Evolutionary conservation across 2,797 vertebrate genomes (phyloP), one percentile per base, ranked within the genome.

Genomic region (Hypotaenidia okinawae): DNA sequence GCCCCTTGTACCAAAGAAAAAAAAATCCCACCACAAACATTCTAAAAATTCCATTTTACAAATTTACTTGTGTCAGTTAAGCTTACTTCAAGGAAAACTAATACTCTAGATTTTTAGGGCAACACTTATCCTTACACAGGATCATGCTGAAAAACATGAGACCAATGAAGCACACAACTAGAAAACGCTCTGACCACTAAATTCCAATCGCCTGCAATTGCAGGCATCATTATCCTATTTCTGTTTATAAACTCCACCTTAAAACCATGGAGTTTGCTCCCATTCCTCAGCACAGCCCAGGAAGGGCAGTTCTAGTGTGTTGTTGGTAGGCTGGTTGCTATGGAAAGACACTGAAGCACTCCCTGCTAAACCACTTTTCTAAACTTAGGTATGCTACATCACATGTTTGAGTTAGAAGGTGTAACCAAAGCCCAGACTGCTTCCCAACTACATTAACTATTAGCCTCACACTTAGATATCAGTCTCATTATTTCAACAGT

Each of bases 201-300:
- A 74, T 89, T 94, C 52, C 78, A 90, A 70, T 28, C 18, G n/a
- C 24, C 57, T 37, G 49, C 51, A 86, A 91, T 2, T 76, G 70
- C 47, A 76, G 67, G 47, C 47, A 39, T 84, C 64, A 30, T 81
- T 90, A 79, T 67, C 10, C 88, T 91, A 79, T 69, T 95, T 84
- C 51, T 93, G 74, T 82, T 90, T 84, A 89, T 70, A 61, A 90
- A 77, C 84, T 90, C 92, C 90, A 97, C 90, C 93, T 93, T 74
- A 82, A 94, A 93, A 92, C 67, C 86, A 90, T 5, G 32, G 69
- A 78, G 43, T 57, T 84, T 89, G 54, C 85, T 84, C 58, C 88
- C 27, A 39, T 24, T 87, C 39, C 52, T 73, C 68, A 63, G 47
- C 2, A 57, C 30, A 63, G 63, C 49, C 47, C 74, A 87, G 94